Evolutionary conservation across 2,888 invertebrate species (phyloP).

Genomic region (Papilio demoleus): DNA sequence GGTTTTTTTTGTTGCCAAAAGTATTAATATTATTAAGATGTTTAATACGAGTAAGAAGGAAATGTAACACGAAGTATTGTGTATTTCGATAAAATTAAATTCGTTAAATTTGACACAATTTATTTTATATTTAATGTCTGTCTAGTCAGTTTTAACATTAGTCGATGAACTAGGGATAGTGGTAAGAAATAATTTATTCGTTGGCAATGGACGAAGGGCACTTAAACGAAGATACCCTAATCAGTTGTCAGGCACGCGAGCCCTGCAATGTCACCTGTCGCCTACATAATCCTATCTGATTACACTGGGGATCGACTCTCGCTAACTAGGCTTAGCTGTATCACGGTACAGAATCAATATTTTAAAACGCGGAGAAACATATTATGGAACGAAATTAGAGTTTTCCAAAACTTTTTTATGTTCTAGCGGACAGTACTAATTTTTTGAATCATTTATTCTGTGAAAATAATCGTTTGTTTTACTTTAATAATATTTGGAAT

Average conservation of each 20-base stretch:
- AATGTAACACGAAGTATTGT: too few relatives aligned
- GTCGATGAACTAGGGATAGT: not conserved
- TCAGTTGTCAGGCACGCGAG: slow-evolving; percentile 34
- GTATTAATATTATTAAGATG: too few relatives aligned
- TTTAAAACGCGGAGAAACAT: not conserved
- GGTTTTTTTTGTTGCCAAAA: too few relatives aligned
- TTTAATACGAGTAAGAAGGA: too few relatives aligned
- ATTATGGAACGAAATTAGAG: not conserved
- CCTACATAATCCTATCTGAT: slow-evolving; percentile 34
- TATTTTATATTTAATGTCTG: not conserved
- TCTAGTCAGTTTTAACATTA: not conserved
- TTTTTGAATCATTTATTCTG: too few relatives aligned
- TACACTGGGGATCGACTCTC: slow-evolving; percentile 31
- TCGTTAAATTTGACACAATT: not conserved
- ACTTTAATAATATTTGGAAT: not conserved
- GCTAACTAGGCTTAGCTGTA: slow-evolving; percentile 18
- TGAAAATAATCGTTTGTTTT: too few relatives aligned
- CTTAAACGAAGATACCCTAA: slow-evolving; percentile 32
- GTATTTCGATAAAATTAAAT: too few relatives aligned
- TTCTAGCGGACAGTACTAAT: not conserved
- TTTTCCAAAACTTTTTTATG: not conserved
- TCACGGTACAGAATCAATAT: not conserved
- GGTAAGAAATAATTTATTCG: slow-evolving; percentile 31
- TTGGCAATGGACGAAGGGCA: slow-evolving; percentile 19
- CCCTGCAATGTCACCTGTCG: slow-evolving; percentile 29